Conservation (phyloP, 2,888 invertebrate species). For the Sepiola atlantica region DNA sequence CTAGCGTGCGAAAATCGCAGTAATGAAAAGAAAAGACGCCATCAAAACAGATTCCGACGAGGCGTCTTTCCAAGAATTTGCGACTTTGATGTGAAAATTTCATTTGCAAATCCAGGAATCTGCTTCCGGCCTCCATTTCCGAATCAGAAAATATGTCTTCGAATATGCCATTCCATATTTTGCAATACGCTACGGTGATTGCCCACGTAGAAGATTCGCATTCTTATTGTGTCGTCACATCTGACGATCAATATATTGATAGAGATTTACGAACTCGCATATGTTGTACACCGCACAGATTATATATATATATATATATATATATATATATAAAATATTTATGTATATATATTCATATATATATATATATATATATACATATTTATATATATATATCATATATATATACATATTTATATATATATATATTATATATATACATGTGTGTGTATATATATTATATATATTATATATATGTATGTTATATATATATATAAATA, state of each 20-base stretch:
- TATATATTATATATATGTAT: too few relatives aligned
- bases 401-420: too few relatives aligned
- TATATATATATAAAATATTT: too few relatives aligned
- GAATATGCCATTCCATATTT: not conserved
- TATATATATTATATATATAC: too few relatives aligned
- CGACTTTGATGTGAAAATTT: not conserved
- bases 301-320: too few relatives aligned
- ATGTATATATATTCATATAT: too few relatives aligned
- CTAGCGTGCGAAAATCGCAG: not conserved
- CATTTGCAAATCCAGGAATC: not conserved
- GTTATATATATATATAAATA: too few relatives aligned
- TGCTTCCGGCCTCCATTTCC: not conserved
- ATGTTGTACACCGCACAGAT: too few relatives aligned
- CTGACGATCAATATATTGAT: not conserved
- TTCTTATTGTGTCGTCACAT: not conserved
- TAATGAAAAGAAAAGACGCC: not conserved
- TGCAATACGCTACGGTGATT: not conserved
- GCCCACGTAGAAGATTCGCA: not conserved
- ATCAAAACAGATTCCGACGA: not conserved
- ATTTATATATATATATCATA: too few relatives aligned
- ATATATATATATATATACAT: too few relatives aligned
- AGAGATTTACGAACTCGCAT: not conserved
- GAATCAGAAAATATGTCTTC: not conserved
- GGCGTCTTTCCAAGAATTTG: not conserved
- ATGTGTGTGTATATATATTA: too few relatives aligned